Conservation (phyloP, 64 coral and sea anemone species). For the Catalaphyllia jardinei region DNA sequence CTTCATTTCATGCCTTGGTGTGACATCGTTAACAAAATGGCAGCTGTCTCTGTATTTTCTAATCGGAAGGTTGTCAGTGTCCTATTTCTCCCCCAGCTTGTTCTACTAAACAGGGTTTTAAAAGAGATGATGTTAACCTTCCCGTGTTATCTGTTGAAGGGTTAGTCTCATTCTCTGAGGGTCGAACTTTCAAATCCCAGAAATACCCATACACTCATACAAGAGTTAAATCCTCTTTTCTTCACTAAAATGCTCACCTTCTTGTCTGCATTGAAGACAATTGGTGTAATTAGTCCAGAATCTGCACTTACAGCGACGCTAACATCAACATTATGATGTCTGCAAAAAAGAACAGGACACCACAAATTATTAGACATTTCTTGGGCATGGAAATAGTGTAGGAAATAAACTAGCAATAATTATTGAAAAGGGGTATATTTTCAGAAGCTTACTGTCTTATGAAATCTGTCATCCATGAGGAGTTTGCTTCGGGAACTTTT, state of each 20-base stretch:
- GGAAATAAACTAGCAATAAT: neutral
- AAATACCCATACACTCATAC: neutral
- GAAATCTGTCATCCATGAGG: constrained; percentile 98
- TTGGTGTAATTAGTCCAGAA: constrained; percentile 91
- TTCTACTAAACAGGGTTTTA: neutral
- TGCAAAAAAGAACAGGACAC: constrained; percentile 1
- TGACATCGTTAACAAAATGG: too few relatives aligned
- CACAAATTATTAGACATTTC: too few relatives aligned
- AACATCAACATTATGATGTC: constrained; percentile 93
- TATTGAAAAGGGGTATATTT: too few relatives aligned
- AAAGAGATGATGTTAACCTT: too few relatives aligned
- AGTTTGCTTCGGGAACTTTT: constrained; percentile 93
- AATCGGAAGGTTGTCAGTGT: too few relatives aligned
- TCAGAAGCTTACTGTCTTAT: constrained; percentile 81
- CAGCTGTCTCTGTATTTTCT: too few relatives aligned
- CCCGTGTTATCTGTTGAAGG: too few relatives aligned
- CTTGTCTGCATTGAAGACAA: constrained; percentile 97
- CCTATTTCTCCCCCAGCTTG: too few relatives aligned
- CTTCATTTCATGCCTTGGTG: too few relatives aligned
- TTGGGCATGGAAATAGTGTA: neutral
- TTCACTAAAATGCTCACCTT: constrained; percentile 45
- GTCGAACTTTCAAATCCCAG: neutral
- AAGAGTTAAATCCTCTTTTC: too few relatives aligned
- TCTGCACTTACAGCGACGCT: constrained; percentile 92
- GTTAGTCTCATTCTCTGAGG: too few relatives aligned